Evolutionary conservation across 2,113 vertebrate genomes (phyloP).

Genomic region (Ovibos moschatus): DNA sequence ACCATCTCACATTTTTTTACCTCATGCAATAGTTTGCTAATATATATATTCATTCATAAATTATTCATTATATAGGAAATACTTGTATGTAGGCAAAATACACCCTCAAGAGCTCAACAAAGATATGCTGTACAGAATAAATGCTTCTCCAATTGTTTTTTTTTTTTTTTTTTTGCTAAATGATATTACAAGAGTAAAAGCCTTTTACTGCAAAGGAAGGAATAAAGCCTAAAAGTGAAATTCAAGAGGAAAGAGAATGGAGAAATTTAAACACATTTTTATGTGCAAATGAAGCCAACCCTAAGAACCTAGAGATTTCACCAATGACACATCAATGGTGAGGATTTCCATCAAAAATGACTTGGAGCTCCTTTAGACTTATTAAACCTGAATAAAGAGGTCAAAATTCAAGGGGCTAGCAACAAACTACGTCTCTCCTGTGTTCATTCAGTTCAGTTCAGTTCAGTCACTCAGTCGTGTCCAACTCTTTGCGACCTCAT

Average conservation of each 20-base stretch:
- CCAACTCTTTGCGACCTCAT: no score
- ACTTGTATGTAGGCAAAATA: not conserved
- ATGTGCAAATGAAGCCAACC: not conserved
- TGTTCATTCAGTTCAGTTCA: not conserved
- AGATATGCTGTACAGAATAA: not conserved
- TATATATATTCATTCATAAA: not conserved
- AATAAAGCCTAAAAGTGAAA: not conserved
- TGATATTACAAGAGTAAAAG: not conserved
- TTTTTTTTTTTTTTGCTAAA: not conserved
- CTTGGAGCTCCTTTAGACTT: not conserved
- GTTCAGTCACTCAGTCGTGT: accelerated
- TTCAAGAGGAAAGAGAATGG: not conserved
- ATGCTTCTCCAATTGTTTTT: not conserved
- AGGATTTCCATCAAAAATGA: not conserved
- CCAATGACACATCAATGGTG: not conserved
- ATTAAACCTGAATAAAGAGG: not conserved
- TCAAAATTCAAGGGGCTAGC: not conserved
- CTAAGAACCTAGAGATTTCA: not conserved
- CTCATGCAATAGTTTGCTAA: not conserved
- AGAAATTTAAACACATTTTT: not conserved
- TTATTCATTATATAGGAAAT: not conserved
- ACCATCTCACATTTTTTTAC: not conserved
- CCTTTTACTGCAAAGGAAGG: not conserved
- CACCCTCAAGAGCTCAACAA: not conserved
- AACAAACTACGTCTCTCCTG: not conserved